Evolutionary conservation across 2,113 vertebrate species (phyloP).

Genomic region (Nanorana parkeri): DNA sequence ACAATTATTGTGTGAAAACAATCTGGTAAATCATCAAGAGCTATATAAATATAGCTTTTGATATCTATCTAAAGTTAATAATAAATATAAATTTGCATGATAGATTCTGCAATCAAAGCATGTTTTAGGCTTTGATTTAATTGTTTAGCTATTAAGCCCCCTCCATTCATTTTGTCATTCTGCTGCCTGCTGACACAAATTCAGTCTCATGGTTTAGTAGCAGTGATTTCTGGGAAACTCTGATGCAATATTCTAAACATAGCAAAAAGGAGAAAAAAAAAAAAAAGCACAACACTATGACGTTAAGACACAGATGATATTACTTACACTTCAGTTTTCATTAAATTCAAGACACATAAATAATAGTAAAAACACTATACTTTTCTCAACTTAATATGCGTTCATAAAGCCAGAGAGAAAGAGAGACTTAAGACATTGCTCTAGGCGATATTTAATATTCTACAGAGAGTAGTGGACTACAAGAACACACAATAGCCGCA

Average conservation of each 20-base stretch:
- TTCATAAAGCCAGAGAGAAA: conserved; percentile 42
- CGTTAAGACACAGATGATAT: conserved; percentile 82
- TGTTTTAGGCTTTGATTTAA: background rate
- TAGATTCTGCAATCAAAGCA: background rate
- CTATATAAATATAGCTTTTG: no score
- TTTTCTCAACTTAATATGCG: conserved; percentile 9
- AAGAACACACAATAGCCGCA: conserved; percentile 14
- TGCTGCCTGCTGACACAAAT: background rate
- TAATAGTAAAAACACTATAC: conserved; percentile 65
- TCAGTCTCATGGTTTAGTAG: no score
- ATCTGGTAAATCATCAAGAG: no score
- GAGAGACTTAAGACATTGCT: conserved; percentile 15
- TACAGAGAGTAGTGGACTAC: conserved; percentile 30
- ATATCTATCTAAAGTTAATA: no score
- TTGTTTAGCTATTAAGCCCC: conserved; percentile 1
- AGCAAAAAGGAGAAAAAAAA: conserved; percentile 79
- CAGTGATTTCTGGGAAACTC: conserved; percentile 81
- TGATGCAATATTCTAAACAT: conserved; percentile 80
- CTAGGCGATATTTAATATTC: conserved; percentile 18
- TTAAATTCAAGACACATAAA: conserved; percentile 72
- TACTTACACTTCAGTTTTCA: conserved; percentile 61
- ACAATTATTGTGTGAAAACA: no score
- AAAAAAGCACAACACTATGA: conserved; percentile 80
- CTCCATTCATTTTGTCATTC: background rate
- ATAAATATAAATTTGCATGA: no score